Evolutionary conservation across 2,113 vertebrate genomes (phyloP), one percentile per base, ranked within the genome.

Genomic region (Heterotilapia buettikoferi): DNA sequence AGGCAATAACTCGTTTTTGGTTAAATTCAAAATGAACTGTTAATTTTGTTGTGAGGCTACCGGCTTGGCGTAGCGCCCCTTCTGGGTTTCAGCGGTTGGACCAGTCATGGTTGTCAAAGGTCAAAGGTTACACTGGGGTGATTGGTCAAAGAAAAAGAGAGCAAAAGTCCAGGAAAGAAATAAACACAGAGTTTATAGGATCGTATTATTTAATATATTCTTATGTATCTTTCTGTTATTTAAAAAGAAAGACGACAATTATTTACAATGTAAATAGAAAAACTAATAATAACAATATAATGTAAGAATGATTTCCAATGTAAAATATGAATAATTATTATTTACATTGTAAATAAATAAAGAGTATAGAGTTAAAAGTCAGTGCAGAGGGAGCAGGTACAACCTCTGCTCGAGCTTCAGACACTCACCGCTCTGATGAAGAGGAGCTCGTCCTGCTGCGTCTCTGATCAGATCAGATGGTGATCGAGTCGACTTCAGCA

Each of bases 361-460:
- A 45, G 11, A 45, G 40, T 13, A 5, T 43, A 43, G 40, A 10
- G 4, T 11, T 38, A 38, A 38, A 38, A n/a, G n/a, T 54, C n/a
- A 36, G 57, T 18, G 26, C 57, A 61, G 26, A 3, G 0, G 1
- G 57, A 61, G 26, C 26, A 59, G 29, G 1, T 31, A 4, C 26
- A 29, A 6, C 2, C 56, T 59, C 2, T 6, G 66, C 68, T 45
- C 21, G 40, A 24, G 24, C 68, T 10, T 47, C 24, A n/a, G 24
- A 56, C 45, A 29, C 89, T 93, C 84, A 93, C 93, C 66, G 16
- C 5, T 79, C 24, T 26, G 90, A 84, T 31, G 86, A 53, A 80
- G 68, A 54, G 14, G 57, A 33, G 86, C 13, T 81, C 2, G 21
- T 78, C 24, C 24, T 54, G 85, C 24, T 2, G 11, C 24, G 59